phyloP scores from a whole-genome alignment of 1,140 invertebrate species.

The Heliconius himera region DNA sequence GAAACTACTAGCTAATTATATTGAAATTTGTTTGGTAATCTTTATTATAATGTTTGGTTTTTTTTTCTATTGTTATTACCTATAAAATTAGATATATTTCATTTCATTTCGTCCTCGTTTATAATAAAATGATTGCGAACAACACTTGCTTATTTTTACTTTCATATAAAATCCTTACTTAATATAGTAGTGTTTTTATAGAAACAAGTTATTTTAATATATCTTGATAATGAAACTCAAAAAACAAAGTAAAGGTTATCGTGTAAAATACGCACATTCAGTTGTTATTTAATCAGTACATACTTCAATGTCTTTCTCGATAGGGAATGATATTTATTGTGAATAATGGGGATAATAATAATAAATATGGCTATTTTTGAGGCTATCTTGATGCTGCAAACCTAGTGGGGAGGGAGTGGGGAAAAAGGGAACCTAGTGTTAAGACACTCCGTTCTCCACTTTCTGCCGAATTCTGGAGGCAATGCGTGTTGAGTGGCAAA shows the following conservation, averaged over 20 bases:
- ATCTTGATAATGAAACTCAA: neutral
- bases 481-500: no score
- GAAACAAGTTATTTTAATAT: neutral
- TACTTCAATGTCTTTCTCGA: neutral
- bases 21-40: no score
- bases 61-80: no score
- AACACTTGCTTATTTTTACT: neutral
- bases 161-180: neutral
- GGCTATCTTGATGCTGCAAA: neutral
- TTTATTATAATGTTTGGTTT: no score
- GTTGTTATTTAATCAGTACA: slow-evolving; percentile 11
- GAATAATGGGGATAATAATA: neutral
- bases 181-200: neutral
- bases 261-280: slow-evolving; percentile 1
- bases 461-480: no score
- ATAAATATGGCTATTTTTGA: neutral
- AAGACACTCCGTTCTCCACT: no score
- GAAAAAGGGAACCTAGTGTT: no score
- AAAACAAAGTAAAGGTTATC: slow-evolving; percentile 16
- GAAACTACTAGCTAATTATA: neutral
- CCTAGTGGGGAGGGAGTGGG: no score
- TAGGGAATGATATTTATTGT: neutral
- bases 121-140: neutral
- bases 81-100: no score
- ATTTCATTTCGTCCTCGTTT: no score